Conservation (phyloP, 2,113 vertebrate genomes). For the Eira barbara region DNA sequence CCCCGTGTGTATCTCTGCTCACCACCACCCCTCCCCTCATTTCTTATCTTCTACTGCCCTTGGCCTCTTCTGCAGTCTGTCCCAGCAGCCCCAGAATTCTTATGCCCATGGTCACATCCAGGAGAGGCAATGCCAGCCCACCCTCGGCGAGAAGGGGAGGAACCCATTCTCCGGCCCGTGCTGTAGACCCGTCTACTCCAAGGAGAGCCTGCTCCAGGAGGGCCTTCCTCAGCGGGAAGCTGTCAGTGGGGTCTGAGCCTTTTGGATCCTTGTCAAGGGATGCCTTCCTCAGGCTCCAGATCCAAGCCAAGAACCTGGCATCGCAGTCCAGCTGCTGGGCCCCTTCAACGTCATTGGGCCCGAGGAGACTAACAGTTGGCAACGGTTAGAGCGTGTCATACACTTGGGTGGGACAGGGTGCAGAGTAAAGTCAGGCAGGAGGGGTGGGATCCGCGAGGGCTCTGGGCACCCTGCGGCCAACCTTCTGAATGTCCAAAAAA, state of each 20-base stretch:
- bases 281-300: background rate
- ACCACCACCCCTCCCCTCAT: rapidly evolving
- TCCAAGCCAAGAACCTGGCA: background rate
- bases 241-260: background rate
- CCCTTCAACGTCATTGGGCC: background rate
- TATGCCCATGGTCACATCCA: background rate
- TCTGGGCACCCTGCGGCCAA: background rate
- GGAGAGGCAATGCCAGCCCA: background rate
- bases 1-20: background rate
- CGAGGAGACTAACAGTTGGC: background rate
- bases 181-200: background rate
- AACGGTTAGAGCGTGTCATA: background rate
- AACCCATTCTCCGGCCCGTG: background rate
- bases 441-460: background rate
- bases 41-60: background rate
- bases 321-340: background rate
- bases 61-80: background rate
- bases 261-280: background rate
- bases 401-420: no score
- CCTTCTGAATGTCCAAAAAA: background rate
- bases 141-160: background rate
- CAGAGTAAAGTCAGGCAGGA: background rate
- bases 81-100: background rate
- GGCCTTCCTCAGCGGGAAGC: background rate
- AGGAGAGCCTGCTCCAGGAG: background rate